phyloP scores from a whole-genome alignment of 2,888 invertebrate genomes.

The Ceramica pisi region DNA sequence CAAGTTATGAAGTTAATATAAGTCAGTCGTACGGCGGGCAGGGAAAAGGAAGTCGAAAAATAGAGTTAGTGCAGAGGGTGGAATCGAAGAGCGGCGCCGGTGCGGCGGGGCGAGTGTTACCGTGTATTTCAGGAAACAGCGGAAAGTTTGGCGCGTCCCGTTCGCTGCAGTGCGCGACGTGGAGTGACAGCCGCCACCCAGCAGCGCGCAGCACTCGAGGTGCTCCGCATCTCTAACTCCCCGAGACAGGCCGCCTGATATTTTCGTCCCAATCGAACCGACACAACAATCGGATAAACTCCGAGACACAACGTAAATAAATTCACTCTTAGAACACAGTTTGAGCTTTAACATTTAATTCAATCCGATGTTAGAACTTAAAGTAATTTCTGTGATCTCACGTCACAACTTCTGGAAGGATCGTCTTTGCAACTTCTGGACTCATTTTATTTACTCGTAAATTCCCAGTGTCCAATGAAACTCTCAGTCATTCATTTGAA shows the following conservation, averaged over 20 bases:
- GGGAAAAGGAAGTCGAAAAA: conserved; percentile 84
- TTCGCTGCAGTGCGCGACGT: conserved; percentile 54
- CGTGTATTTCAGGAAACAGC: conserved; percentile 72
- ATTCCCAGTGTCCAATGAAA: conserved; percentile 61
- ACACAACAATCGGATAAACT: conserved; percentile 64
- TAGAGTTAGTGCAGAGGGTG: conserved; percentile 80
- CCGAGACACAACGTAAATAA: conserved; percentile 62
- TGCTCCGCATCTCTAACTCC: conserved; percentile 58
- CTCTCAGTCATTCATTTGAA: conserved; percentile 65
- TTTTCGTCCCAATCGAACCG: conserved; percentile 62
- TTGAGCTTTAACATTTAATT: conserved; percentile 53
- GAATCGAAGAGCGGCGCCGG: conserved; percentile 82
- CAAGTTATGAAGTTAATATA: conserved; percentile 88
- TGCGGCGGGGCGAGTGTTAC: conserved; percentile 68
- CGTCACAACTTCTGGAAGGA: conserved; percentile 67
- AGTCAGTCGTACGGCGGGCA: conserved; percentile 81
- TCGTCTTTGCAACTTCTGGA: conserved; percentile 68
- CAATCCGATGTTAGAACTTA: conserved; percentile 60
- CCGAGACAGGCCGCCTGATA: conserved; percentile 58
- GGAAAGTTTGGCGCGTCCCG: conserved; percentile 53
- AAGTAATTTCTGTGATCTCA: conserved; percentile 71
- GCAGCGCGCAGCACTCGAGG: conserved; percentile 52
- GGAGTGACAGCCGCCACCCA: conserved; percentile 56
- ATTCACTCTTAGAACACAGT: conserved; percentile 52
- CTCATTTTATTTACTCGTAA: conserved; percentile 66